Evolutionary conservation across 2,113 vertebrate species (phyloP), one percentile per base, ranked within the genome.

Genomic region (Chaenocephalus aceratus): DNA sequence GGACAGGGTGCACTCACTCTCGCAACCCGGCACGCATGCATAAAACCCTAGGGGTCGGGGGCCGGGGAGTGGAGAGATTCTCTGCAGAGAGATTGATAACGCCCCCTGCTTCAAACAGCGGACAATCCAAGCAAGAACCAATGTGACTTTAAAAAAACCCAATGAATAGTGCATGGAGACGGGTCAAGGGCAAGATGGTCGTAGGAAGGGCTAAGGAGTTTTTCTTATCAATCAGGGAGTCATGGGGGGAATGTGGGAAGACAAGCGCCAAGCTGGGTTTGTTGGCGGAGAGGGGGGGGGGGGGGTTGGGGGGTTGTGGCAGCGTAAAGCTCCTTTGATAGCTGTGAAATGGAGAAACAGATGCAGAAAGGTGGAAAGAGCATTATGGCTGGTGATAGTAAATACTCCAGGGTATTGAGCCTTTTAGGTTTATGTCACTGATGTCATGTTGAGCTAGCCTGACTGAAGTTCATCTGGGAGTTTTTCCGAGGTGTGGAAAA

Each of bases 1-100:
- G 91, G 88, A 90, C 91, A 88, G 91, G 88, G 89, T 91, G 91
- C 91, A 94, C 89, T 94, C 92, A 94, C 93, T 94, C 93, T 93
- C 78, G 51, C 80, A 91, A 92, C 89, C 88, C 82, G 49, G 86
- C 85, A 88, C 85, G 88, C 91, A 94, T 94, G 93, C 92, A 94
- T 93, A 94, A 94, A 88, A 91, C 89, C 86, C 83, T 58, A 82
- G 87, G 86, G 88, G 92, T 88, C 79, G 79, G 72, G 77, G 87
- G 81, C 75, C 44, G 73, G 62, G 56, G 85, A 88, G 85, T 53
- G 66, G 76, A 84, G 85, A 89, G 82, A 90, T 89, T 81, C 85
- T 91, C 90, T 77, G 83, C 87, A 87, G 88, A 91, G 92, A 93
- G 93, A 94, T 93, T 93, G 93, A 93, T 93, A 91, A 91, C 46